Percentiles rank a stretch among this genome's conserved stretches.
These are phyloP conservation scores for Seira sanloemensis DNA, from an alignment of 2,888 invertebrate species.

Conservation along the genomic window DNA sequence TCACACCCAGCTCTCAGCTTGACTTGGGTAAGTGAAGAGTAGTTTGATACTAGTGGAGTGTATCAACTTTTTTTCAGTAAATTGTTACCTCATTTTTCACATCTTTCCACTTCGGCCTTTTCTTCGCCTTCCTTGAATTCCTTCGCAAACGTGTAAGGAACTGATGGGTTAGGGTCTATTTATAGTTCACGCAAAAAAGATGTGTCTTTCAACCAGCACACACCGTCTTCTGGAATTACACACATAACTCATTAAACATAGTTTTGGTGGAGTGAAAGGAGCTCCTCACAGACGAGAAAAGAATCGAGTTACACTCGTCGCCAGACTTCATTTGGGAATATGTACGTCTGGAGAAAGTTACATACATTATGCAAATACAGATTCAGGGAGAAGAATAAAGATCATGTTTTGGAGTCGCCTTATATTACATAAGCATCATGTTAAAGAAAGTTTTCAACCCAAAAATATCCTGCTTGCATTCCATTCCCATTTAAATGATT, in stretches of 20 bases:
- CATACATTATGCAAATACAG: background rate
- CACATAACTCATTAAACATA: background rate
- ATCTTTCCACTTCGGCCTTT: slow-evolving; percentile 42
- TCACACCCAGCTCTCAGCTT: background rate
- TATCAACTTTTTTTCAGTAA: slow-evolving; percentile 56
- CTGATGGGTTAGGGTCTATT: background rate
- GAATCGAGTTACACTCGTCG: background rate
- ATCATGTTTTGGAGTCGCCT: background rate
- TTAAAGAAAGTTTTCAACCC: no score
- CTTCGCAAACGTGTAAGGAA: background rate
- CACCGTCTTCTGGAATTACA: background rate
- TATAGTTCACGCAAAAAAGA: background rate
- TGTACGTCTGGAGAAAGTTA: background rate
- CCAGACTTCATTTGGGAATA: no score
- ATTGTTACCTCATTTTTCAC: slow-evolving; percentile 62
- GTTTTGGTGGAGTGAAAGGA: background rate
- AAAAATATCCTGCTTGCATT: no score
- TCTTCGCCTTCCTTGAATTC: background rate
- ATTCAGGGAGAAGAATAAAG: background rate
- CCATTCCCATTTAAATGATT: background rate
- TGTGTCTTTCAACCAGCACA: background rate
- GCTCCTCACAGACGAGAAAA: background rate
- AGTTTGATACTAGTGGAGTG: slow-evolving; percentile 27
- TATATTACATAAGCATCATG: background rate
- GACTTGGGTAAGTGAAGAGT: slow-evolving; percentile 25